These are phyloP conservation scores for Scaptomyza polygonia DNA, from an alignment of 2,888 invertebrate species.

Conservation along the genomic window DNA sequence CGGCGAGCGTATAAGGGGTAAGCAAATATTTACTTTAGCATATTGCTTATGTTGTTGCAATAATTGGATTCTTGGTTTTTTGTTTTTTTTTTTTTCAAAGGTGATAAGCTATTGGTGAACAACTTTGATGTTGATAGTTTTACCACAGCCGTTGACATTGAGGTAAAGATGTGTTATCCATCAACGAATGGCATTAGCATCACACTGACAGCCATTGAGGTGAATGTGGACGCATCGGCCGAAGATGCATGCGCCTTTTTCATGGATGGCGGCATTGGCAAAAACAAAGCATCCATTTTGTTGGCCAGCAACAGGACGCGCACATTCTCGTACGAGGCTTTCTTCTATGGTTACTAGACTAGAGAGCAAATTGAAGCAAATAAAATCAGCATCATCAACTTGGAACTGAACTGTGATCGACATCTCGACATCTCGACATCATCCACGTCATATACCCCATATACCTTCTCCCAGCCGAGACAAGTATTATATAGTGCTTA, in stretches of 20 bases:
- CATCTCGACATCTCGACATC: slow-evolving; percentile 20
- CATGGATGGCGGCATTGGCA: slow-evolving; percentile 73
- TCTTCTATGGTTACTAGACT: slow-evolving; percentile 81
- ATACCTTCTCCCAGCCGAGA: slow-evolving; percentile 22
- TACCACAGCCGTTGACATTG: slow-evolving; percentile 68
- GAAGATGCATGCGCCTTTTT: slow-evolving; percentile 70
- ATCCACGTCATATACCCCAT: slow-evolving; percentile 22
- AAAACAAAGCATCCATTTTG: slow-evolving; percentile 67
- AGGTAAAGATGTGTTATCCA: slow-evolving; percentile 76
- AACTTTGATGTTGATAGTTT: slow-evolving; percentile 72
- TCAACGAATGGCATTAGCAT: slow-evolving; percentile 41
- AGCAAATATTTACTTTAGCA: slow-evolving; percentile 18
- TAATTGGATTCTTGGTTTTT: too few relatives aligned
- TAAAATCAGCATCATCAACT: slow-evolving; percentile 61
- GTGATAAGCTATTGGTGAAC: slow-evolving; percentile 76
- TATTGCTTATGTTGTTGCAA: too few relatives aligned
- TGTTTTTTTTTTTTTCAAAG: slow-evolving; percentile 62
- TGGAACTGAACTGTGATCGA: slow-evolving; percentile 72
- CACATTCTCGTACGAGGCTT: slow-evolving; percentile 76
- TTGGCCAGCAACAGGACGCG: slow-evolving; percentile 73
- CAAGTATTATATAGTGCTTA: slow-evolving; percentile 54
- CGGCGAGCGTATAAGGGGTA: slow-evolving; percentile 78
- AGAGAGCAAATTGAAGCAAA: slow-evolving; percentile 45
- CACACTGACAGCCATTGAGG: slow-evolving; percentile 75
- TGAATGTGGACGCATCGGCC: slow-evolving; percentile 75